Evolutionary conservation across 1,140 invertebrate species (phyloP).

Genomic region (Phocides pigmalion): DNA sequence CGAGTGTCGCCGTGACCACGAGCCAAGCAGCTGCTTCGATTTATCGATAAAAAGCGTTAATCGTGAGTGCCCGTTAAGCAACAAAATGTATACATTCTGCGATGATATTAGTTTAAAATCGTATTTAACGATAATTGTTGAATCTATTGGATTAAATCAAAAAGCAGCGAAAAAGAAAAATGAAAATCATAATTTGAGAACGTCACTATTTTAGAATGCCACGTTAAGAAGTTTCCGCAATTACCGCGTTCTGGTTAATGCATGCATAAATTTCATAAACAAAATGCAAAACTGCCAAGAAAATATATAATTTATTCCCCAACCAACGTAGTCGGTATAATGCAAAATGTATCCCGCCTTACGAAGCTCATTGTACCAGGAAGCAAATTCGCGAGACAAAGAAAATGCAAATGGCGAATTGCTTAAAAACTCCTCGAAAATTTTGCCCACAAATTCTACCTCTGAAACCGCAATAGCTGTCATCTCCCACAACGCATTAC

Average conservation of each 20-base stretch:
- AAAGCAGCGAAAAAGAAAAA: no score
- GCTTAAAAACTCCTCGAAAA: slow-evolving; percentile 27
- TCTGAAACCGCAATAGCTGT: slow-evolving; percentile 21
- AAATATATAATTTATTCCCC: slow-evolving; percentile 27
- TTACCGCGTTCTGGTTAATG: not conserved
- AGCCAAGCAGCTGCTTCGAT: no score
- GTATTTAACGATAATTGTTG: no score
- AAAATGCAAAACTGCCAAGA: slow-evolving; percentile 13
- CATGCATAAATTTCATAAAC: slow-evolving; percentile 11
- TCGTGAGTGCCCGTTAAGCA: no score
- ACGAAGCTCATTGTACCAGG: slow-evolving; percentile 22
- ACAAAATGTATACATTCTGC: no score
- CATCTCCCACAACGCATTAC: slow-evolving; percentile 27
- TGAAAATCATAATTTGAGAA: no score
- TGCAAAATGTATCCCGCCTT: slow-evolving; percentile 32
- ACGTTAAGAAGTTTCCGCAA: no score
- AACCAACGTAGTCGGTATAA: slow-evolving; percentile 13
- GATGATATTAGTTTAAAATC: no score
- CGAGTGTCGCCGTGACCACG: no score
- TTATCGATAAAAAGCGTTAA: no score
- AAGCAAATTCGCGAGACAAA: slow-evolving; percentile 30
- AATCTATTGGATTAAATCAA: no score
- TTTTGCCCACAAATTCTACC: slow-evolving; percentile 24
- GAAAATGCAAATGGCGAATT: slow-evolving; percentile 31
- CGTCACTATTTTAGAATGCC: no score